A percentile compares a stretch with the other conserved stretches of the same genome.
These are phyloP conservation scores for Protonibea diacanthus DNA, from an alignment of 2,797 vertebrate genomes.

Conservation along the genomic window DNA sequence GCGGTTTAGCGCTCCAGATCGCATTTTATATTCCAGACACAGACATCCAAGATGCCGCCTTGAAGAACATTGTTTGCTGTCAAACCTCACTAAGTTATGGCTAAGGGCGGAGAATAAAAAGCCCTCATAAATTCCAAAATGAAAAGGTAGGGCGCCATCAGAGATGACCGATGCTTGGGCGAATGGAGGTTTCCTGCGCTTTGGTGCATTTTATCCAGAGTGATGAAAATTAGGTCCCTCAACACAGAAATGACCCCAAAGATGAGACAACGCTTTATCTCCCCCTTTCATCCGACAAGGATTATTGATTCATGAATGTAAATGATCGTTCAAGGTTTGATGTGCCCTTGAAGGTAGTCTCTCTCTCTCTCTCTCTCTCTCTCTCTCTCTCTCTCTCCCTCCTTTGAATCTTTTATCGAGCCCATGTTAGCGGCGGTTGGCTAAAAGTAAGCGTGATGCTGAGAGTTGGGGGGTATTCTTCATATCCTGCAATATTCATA, in stretches of 20 bases:
- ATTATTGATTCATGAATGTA: conserved; percentile 83
- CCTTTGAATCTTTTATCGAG: conserved; percentile 70
- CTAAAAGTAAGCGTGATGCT: conserved; percentile 46
- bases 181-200: conserved; percentile 49
- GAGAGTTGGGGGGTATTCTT: conserved; percentile 28
- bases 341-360: conserved; percentile 72
- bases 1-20: not conserved
- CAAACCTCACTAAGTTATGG: conserved; percentile 56
- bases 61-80: conserved; percentile 66
- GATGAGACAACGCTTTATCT: conserved; percentile 69
- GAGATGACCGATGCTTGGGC: conserved; percentile 43
- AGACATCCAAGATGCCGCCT: conserved; percentile 22
- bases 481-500: conserved; percentile 64
- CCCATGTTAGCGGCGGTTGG: conserved; percentile 44
- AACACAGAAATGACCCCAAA: conserved; percentile 72
- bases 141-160: conserved; percentile 55
- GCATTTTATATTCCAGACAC: conserved; percentile 49
- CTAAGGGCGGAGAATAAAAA: conserved; percentile 44
- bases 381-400: conserved; percentile 14
- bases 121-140: conserved; percentile 62
- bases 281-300: conserved; percentile 65
- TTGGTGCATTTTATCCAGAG: conserved; percentile 58
- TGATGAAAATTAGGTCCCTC: conserved; percentile 75
- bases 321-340: conserved; percentile 74
- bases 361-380: conserved; percentile 26